These are phyloP conservation scores for Apoderus coryli DNA, from an alignment of 2,888 invertebrate species.

Conservation along the genomic window DNA sequence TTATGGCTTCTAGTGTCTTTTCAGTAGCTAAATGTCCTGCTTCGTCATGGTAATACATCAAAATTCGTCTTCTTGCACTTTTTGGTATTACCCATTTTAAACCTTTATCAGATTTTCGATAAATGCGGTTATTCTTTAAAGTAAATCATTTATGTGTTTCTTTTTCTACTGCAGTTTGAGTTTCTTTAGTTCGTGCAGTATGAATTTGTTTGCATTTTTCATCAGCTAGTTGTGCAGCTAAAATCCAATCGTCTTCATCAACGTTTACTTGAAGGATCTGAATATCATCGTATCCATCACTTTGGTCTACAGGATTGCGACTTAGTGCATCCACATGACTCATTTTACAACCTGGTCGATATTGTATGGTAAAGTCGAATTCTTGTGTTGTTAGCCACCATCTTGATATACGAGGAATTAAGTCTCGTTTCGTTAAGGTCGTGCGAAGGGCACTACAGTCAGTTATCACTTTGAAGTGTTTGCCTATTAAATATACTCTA, in stretches of 20 bases:
- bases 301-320: too few species aligned
- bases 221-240: constrained; percentile 3
- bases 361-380: constrained; percentile 6
- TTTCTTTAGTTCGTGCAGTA: background rate
- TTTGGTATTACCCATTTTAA: constrained; percentile 7
- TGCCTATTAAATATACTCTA: constrained; percentile 5
- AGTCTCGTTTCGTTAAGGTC: constrained; percentile 5
- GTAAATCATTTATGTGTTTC: constrained; percentile 9
- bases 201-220: background rate
- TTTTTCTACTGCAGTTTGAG: constrained; percentile 1
- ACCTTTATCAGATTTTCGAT: constrained; percentile 5
- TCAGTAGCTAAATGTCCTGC: constrained; percentile 13
- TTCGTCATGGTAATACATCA: constrained; percentile 5
- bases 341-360: constrained; percentile 20
- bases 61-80: constrained; percentile 5
- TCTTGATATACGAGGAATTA: constrained; percentile 5
- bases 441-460: constrained; percentile 6
- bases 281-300: constrained; percentile 4
- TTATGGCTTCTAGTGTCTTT: constrained; percentile 18
- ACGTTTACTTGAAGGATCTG: constrained; percentile 3
- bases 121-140: constrained; percentile 8
- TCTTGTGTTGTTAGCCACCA: constrained; percentile 8
- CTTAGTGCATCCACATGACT: constrained; percentile 21
- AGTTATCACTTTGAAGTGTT: constrained; percentile 6
- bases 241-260: constrained; percentile 3